phyloP scores from a whole-genome alignment of 30 jellyfish, hydroid and myxozoan genomes.

The Hydractinia echinata region DNA sequence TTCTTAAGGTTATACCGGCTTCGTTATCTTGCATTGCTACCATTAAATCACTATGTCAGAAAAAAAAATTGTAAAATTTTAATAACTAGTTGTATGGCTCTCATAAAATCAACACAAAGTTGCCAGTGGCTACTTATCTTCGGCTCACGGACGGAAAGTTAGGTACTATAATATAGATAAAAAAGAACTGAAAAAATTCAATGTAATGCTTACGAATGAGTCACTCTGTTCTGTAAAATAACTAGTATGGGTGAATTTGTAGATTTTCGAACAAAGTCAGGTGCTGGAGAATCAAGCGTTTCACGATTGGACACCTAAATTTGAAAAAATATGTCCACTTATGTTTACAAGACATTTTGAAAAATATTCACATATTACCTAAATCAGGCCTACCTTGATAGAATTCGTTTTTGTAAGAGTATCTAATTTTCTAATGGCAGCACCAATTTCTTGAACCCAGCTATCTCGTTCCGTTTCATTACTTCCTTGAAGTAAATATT shows the following conservation, averaged over 20 bases:
- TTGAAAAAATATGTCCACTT: not conserved
- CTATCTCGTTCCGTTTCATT: conserved; percentile 47
- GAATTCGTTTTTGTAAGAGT: conserved; percentile 18
- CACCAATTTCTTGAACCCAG: conserved; percentile 59
- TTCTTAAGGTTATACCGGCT: conserved; percentile 62
- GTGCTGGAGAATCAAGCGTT: conserved; percentile 12
- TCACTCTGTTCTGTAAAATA: conserved; percentile 20
- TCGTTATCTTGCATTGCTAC: conserved; percentile 77
- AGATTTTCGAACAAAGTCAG: conserved; percentile 1
- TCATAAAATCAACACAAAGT: not conserved
- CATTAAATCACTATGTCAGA: conserved; percentile 48
- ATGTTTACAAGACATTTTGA: not conserved
- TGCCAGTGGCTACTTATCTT: too few species aligned
- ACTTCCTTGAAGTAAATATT: conserved; percentile 46
- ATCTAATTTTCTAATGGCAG: conserved; percentile 55
- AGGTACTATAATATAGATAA: not conserved
- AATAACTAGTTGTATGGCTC: not conserved
- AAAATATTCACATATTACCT: not conserved
- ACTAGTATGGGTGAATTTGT: conserved; percentile 10
- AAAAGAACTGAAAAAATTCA: not conserved
- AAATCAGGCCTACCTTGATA: not conserved
- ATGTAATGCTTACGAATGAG: conserved; percentile 7
- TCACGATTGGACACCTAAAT: conserved; percentile 16
- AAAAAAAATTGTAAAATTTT: not conserved
- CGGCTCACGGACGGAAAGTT: too few species aligned